Conservation (phyloP, 30 jellyfish, hydroid and myxozoan genomes). For the Hydractinia echinata region DNA sequence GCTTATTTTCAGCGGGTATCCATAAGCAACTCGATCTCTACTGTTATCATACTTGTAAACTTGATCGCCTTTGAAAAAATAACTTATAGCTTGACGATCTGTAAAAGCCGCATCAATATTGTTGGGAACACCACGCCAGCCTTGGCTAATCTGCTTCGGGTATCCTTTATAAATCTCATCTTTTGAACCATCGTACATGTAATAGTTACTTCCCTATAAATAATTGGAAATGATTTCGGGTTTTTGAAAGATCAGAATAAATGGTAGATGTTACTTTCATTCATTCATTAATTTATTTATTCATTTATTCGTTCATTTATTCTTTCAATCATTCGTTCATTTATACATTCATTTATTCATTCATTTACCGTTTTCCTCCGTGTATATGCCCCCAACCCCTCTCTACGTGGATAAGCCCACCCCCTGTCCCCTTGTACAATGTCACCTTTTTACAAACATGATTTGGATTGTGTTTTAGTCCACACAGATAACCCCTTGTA, state of each 20-base stretch:
- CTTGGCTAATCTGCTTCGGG: slow-evolving; percentile 50
- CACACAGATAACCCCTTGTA: too few relatives aligned
- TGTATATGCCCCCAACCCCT: too few relatives aligned
- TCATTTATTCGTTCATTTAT: too few relatives aligned
- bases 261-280: too few relatives aligned
- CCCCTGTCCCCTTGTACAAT: too few relatives aligned
- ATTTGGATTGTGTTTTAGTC: too few relatives aligned
- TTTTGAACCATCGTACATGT: slow-evolving; percentile 46
- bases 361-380: too few relatives aligned
- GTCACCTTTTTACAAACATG: too few relatives aligned
- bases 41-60: slow-evolving; percentile 52
- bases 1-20: slow-evolving; percentile 59
- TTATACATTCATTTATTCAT: too few relatives aligned
- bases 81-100: slow-evolving; percentile 32
- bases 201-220: slow-evolving; percentile 61
- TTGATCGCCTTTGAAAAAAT: slow-evolving; percentile 57
- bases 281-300: too few relatives aligned
- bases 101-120: slow-evolving; percentile 86
- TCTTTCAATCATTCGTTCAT: too few relatives aligned
- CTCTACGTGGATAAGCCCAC: too few relatives aligned
- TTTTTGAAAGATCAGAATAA: background rate
- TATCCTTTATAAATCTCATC: slow-evolving; percentile 64
- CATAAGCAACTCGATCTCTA: slow-evolving; percentile 38
- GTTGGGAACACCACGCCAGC: slow-evolving; percentile 88
- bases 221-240: background rate